These are phyloP conservation scores for Falcaria lacertinaria DNA, from an alignment of 2,888 invertebrate genomes.

Conservation along the genomic window DNA sequence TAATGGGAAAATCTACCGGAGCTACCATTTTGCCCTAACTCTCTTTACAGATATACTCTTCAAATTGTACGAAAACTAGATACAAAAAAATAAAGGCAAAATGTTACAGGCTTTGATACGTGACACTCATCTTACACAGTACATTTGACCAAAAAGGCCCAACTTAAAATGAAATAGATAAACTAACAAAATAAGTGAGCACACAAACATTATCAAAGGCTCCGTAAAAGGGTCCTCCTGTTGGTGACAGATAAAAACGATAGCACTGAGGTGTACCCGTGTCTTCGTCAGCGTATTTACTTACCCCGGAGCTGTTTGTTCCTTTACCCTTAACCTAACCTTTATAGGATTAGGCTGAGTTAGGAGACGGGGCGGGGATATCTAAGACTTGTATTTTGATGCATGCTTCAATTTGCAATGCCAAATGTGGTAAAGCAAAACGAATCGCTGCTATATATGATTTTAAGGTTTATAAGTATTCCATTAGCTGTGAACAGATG, in stretches of 20 bases:
- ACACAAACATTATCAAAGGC: conserved; percentile 51
- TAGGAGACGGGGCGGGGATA: conserved; percentile 14
- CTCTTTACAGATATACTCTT: no score
- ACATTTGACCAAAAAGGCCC: not conserved
- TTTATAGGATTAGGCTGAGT: conserved; percentile 27
- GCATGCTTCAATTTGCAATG: no score
- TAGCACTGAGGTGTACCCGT: conserved; percentile 54
- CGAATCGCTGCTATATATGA: no score
- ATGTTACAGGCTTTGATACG: not conserved
- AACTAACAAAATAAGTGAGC: conserved; percentile 1
- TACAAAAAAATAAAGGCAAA: not conserved
- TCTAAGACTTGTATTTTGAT: no score
- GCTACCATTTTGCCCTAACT: no score
- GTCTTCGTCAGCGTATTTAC: conserved; percentile 76
- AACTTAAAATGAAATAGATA: conserved; percentile 1
- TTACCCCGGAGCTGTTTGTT: conserved; percentile 72
- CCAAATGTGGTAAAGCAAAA: no score
- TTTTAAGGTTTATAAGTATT: no score
- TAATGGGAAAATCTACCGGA: no score
- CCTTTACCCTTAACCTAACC: conserved; percentile 68
- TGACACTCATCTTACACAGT: not conserved
- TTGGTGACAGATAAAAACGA: conserved; percentile 74
- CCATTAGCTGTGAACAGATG: no score
- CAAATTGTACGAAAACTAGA: no score
- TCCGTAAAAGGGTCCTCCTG: conserved; percentile 49